Base-by-base conservation (phyloP, 2,888 invertebrate species). In the Allacma fusca region DNA sequence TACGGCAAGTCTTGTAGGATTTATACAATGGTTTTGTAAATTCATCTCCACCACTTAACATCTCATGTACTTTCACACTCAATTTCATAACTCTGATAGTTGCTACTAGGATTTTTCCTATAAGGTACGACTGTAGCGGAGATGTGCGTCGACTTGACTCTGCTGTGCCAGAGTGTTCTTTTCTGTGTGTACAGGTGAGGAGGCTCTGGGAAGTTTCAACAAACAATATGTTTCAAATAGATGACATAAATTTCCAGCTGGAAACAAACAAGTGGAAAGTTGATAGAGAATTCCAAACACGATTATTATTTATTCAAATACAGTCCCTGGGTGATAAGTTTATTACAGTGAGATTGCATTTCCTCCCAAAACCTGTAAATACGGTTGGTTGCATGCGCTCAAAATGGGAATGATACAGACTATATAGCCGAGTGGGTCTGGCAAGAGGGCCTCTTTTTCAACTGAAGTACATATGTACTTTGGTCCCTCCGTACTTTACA, bases 41-140 rank as follows among this genome's bases (percentile, higher is more conserved):
- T 71, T 59, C 57, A 71, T 29, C 71, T 71, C 62, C 57, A 50
- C 44, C 40, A 50, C 70, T 71, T 71, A 50, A 28, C 57, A 29
- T 59, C 57, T 70, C 71, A 71, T 59, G 71, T 71, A 24, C 57
- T 57, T 71, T 71, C 71, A 71, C 71, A 71, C 71, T 71, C 71
- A 57, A 21, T 44, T 70, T 70, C 69, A 24, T 44, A 43, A 43
- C 43, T 43, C 21, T 43, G 43, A 43, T 43, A 70, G 16, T 65
- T 65, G 65, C 65, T 2, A 65, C 19, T 65, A 16, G 1, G 21
- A 12, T 62, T 12, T 62, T 23, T 57, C 57, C 4, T 57, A 19
- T n/a, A n/a, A n/a, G 2, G n/a, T 57, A 4, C 57, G 2, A 21
- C 57, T n/a, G n/a, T n/a, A n/a, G n/a, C n/a, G n/a, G n/a, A n/a